Percentiles rank a stretch among this genome's conserved stretches.
These are phyloP conservation scores for Phrynosoma platyrhinos DNA, from an alignment of 2,113 vertebrate genomes.

Conservation along the genomic window DNA sequence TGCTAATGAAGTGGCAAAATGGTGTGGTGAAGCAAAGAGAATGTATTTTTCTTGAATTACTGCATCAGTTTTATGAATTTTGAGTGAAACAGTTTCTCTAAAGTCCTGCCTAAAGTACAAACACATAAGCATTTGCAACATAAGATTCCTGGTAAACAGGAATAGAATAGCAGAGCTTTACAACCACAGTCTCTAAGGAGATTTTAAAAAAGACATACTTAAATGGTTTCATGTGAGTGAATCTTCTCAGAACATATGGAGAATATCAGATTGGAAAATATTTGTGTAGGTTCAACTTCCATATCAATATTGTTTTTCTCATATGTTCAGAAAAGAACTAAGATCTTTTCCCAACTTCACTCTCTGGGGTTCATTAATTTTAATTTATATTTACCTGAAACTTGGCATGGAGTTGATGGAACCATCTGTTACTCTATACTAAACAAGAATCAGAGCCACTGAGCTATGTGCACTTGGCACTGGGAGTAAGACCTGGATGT, in stretches of 20 bases:
- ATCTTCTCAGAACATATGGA: not conserved
- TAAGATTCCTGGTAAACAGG: not conserved
- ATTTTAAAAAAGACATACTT: not conserved
- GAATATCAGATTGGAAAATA: not conserved
- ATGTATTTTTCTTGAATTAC: not conserved
- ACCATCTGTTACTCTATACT: not conserved
- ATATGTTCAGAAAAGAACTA: constrained; percentile 1
- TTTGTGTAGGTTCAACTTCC: constrained; percentile 8
- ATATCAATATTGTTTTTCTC: constrained; percentile 36
- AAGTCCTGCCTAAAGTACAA: not conserved
- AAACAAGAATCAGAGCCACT: not conserved
- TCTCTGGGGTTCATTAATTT: not conserved
- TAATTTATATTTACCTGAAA: constrained; percentile 26
- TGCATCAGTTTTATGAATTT: not conserved
- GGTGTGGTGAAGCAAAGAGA: not conserved
- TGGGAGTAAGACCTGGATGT: not conserved
- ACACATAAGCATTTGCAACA: not conserved
- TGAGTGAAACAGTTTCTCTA: not conserved
- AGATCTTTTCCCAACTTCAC: not conserved
- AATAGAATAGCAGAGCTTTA: not conserved
- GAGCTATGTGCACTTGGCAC: not conserved
- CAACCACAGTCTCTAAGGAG: fast-evolving
- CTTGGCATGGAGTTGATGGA: not conserved
- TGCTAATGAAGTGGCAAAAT: not conserved
- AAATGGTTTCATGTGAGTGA: not conserved